phyloP scores from a whole-genome alignment of 2,888 invertebrate species.

The Siphlonurus alternatus region DNA sequence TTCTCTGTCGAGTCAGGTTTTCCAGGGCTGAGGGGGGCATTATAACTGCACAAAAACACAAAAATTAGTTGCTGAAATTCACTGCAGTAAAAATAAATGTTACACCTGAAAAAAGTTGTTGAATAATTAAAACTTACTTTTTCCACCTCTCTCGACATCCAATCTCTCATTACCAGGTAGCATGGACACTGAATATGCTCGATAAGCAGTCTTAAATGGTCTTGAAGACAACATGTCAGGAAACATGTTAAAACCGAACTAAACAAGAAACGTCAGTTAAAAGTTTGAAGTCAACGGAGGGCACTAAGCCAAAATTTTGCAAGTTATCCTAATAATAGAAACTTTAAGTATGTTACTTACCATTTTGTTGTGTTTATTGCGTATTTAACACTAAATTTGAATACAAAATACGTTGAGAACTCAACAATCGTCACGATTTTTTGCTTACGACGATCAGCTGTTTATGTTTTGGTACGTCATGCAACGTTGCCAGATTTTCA shows the following conservation, averaged over 20 bases:
- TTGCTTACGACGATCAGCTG: too few relatives aligned
- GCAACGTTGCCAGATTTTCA: too few relatives aligned
- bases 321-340: too few relatives aligned
- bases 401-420: too few relatives aligned
- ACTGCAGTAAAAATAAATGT: background rate
- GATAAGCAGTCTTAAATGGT: conserved; percentile 68
- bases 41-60: conserved; percentile 51
- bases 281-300: too few relatives aligned
- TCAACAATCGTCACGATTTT: too few relatives aligned
- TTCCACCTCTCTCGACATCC: conserved; percentile 91
- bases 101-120: background rate
- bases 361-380: too few relatives aligned
- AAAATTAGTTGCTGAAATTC: conserved; percentile 3
- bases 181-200: conserved; percentile 91
- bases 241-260: conserved; percentile 79
- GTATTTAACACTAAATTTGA: too few relatives aligned
- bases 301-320: too few relatives aligned
- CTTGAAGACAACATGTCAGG: conserved; percentile 50
- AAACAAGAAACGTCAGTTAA: too few relatives aligned
- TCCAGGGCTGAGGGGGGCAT: conserved; percentile 97
- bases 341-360: too few relatives aligned
- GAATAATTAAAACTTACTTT: conserved; percentile 47
- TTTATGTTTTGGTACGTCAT: too few relatives aligned
- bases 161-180: conserved; percentile 82
- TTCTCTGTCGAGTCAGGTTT: conserved; percentile 77